phyloP scores from a whole-genome alignment of 2,797 vertebrate species.

The Lerista edwardsae region DNA sequence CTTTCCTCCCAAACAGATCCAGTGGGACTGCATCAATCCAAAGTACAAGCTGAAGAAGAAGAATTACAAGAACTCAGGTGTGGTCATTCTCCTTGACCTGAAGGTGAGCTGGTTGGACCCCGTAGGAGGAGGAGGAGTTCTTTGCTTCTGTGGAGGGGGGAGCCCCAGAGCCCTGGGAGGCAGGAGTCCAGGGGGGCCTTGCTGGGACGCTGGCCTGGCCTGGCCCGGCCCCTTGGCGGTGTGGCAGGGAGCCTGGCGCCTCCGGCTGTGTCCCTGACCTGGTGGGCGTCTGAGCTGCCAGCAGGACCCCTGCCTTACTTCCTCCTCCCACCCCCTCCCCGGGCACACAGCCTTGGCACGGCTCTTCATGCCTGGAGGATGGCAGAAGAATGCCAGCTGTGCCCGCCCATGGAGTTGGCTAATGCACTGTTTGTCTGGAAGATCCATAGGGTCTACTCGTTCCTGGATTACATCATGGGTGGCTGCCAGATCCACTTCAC shows the following conservation, averaged over 20 bases:
- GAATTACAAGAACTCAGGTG: constrained; percentile 94
- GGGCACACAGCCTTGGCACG: not conserved
- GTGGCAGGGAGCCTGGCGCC: too few species aligned
- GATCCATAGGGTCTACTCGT: constrained; percentile 96
- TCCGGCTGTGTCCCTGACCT: too few species aligned
- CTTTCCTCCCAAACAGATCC: constrained; percentile 77
- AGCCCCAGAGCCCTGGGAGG: not conserved
- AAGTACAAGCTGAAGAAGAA: constrained; percentile 96
- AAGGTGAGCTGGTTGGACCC: constrained; percentile 79
- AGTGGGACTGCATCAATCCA: constrained; percentile 94
- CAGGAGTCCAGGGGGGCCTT: too few species aligned
- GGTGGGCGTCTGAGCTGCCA: not conserved
- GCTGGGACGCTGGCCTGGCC: too few species aligned
- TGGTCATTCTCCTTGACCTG: constrained; percentile 89
- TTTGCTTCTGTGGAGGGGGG: rapidly evolving
- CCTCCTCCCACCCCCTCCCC: rapidly evolving
- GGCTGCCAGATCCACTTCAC: constrained; percentile 98
- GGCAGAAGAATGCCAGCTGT: rapidly evolving
- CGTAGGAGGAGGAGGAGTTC: not conserved
- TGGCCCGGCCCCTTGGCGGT: not conserved
- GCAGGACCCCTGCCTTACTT: not conserved
- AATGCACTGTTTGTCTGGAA: constrained; percentile 54
- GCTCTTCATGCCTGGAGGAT: rapidly evolving
- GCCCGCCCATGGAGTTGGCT: not conserved
- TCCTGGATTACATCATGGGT: constrained; percentile 98